These are phyloP conservation scores for Mormoops blainvillei DNA, from an alignment of 2,113 vertebrate species.

Conservation along the genomic window DNA sequence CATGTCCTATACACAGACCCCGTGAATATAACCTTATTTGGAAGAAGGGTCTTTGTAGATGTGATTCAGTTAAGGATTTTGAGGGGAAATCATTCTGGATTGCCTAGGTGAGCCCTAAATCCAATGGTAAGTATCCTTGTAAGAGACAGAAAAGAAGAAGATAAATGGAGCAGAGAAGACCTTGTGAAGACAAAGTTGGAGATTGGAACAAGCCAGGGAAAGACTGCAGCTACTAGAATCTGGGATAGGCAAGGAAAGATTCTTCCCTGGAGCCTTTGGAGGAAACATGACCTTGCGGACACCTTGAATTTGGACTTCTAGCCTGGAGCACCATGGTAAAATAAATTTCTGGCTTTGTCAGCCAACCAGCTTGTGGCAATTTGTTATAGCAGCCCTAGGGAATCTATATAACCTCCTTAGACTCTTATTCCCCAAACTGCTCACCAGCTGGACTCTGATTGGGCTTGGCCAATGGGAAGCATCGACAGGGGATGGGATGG, in stretches of 20 bases:
- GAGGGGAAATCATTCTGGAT: neutral
- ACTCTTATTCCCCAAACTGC: neutral
- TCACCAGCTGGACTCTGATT: neutral
- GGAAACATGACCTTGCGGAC: neutral
- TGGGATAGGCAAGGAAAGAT: neutral
- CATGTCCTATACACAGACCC: neutral
- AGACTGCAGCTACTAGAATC: neutral
- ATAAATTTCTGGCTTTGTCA: neutral
- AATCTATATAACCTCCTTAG: neutral
- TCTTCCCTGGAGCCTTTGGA: neutral
- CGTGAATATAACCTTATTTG: neutral
- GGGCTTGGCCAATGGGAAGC: neutral
- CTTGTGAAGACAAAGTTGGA: neutral
- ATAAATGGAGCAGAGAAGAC: neutral
- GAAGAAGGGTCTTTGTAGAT: neutral
- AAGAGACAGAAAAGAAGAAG: neutral
- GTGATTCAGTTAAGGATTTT: neutral
- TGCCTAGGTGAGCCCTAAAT: neutral
- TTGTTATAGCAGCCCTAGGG: neutral
- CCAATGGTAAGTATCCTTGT: neutral
- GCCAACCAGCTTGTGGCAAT: neutral
- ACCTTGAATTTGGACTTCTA: neutral
- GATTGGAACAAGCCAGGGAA: neutral
- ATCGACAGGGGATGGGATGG: neutral
- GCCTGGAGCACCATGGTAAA: neutral